Percentiles rank a stretch among this genome's conserved stretches.
These are phyloP conservation scores for Dreissena rostriformis DNA, from an alignment of 1,140 invertebrate species.

Conservation along the genomic window DNA sequence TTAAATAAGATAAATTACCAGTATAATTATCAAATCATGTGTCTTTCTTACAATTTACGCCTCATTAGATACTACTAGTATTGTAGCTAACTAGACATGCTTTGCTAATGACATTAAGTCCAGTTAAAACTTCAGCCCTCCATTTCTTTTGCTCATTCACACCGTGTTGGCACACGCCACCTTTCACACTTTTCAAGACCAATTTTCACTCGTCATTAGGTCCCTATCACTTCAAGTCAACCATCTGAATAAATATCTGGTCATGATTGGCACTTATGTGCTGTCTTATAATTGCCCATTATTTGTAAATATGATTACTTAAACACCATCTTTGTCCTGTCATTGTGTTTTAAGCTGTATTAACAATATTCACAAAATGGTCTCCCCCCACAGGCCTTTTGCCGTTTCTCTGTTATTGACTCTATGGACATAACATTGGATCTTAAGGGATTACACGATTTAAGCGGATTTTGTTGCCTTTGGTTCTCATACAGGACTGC, in stretches of 20 bases:
- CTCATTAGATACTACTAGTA: background rate
- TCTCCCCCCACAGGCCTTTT: slow-evolving; percentile 29
- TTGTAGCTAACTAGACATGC: background rate
- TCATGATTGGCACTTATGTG: slow-evolving; percentile 9
- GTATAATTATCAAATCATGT: background rate
- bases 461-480: slow-evolving; percentile 56
- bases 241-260: slow-evolving; percentile 42
- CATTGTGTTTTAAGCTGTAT: slow-evolving; percentile 45
- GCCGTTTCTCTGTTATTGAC: slow-evolving; percentile 41
- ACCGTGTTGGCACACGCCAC: background rate
- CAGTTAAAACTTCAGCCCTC: background rate
- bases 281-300: slow-evolving; percentile 19
- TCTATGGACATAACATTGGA: slow-evolving; percentile 45
- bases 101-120: slow-evolving; percentile 1
- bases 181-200: slow-evolving; percentile 16
- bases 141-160: background rate
- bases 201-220: slow-evolving; percentile 41
- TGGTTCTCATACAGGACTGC: slow-evolving; percentile 18
- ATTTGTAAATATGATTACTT: slow-evolving; percentile 50
- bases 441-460: slow-evolving; percentile 48
- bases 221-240: slow-evolving; percentile 14
- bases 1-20: background rate
- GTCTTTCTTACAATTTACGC: background rate
- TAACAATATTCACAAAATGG: slow-evolving; percentile 26
- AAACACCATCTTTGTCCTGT: slow-evolving; percentile 19